A percentile compares a stretch with the other conserved stretches of the same genome.
phyloP scores from a whole-genome alignment of 2,888 invertebrate genomes.

The Latrodectus elegans region DNA sequence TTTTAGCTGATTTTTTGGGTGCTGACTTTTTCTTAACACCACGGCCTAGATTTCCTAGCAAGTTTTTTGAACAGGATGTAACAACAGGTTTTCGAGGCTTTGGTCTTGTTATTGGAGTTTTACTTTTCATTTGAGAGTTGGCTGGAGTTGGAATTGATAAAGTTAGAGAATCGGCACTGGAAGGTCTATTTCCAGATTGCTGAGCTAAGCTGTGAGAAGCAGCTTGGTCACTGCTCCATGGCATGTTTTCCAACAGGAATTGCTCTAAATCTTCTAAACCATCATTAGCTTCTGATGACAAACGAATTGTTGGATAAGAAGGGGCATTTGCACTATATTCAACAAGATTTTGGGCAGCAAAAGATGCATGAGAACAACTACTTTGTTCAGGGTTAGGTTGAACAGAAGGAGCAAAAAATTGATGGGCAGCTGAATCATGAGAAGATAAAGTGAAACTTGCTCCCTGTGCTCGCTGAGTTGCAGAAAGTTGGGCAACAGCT shows the following conservation, averaged over 20 bases:
- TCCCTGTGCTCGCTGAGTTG: slow-evolving; percentile 27
- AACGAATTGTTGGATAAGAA: slow-evolving; percentile 52
- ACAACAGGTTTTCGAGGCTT: slow-evolving; percentile 55
- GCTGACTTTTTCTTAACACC: slow-evolving; percentile 62
- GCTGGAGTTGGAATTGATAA: slow-evolving; percentile 47
- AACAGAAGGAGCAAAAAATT: slow-evolving; percentile 46
- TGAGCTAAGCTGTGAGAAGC: slow-evolving; percentile 49
- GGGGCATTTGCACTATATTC: slow-evolving; percentile 39
- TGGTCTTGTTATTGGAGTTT: slow-evolving; percentile 38
- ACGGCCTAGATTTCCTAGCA: slow-evolving; percentile 63
- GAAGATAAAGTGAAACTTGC: slow-evolving; percentile 31
- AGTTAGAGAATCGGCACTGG: slow-evolving; percentile 66
- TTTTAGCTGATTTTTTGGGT: slow-evolving; percentile 46
- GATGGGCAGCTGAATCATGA: slow-evolving; percentile 45
- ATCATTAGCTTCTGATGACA: slow-evolving; percentile 60
- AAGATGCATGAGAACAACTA: slow-evolving; percentile 48
- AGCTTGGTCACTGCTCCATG: slow-evolving; percentile 60
- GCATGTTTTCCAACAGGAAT: slow-evolving; percentile 64
- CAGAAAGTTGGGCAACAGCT: slow-evolving; percentile 28
- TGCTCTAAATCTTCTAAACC: slow-evolving; percentile 66
- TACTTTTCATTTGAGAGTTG: slow-evolving; percentile 23
- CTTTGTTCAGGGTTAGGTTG: slow-evolving; percentile 51
- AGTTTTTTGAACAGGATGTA: slow-evolving; percentile 64
- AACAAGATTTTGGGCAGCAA: slow-evolving; percentile 41
- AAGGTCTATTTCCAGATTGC: slow-evolving; percentile 62